Percentiles rank a stretch among this genome's conserved stretches.
phyloP scores from a whole-genome alignment of 2,113 vertebrate species.

The Scomber japonicus region DNA sequence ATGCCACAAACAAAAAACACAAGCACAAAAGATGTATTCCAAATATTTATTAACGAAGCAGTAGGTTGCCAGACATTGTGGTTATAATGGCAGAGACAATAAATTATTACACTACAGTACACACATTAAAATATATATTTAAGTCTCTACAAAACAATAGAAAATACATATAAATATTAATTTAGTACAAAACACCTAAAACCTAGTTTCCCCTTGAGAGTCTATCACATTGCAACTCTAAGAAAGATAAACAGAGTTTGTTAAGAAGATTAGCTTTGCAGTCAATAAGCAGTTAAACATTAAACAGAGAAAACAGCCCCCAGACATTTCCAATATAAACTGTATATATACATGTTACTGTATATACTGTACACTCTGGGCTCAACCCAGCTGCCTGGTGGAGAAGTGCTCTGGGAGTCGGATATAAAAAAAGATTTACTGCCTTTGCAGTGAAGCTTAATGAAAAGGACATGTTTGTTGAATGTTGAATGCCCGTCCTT shows the following conservation, averaged over 20 bases:
- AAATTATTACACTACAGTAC: slow-evolving; percentile 64
- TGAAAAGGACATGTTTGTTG: neutral
- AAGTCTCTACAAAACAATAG: slow-evolving; percentile 47
- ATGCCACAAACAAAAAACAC: neutral
- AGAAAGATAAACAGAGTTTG: slow-evolving; percentile 35
- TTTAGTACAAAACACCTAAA: slow-evolving; percentile 62
- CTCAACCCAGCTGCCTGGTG: slow-evolving; percentile 59
- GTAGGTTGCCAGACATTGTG: slow-evolving; percentile 26
- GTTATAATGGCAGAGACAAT: slow-evolving; percentile 62
- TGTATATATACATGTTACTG: slow-evolving; percentile 49
- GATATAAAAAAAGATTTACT: neutral
- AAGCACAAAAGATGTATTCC: slow-evolving; percentile 15
- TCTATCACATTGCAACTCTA: slow-evolving; percentile 5
- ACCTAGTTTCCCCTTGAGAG: slow-evolving; percentile 18
- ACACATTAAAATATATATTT: slow-evolving; percentile 30
- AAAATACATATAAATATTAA: slow-evolving; percentile 78
- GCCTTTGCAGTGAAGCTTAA: neutral
- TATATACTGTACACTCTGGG: slow-evolving; percentile 46
- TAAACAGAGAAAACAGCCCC: slow-evolving; percentile 10
- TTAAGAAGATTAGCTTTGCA: slow-evolving; percentile 40
- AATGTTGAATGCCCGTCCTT: neutral
- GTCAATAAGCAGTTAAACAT: slow-evolving; percentile 44
- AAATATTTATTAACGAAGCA: slow-evolving; percentile 63
- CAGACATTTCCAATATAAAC: slow-evolving; percentile 48
- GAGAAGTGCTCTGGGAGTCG: slow-evolving; percentile 22